Conservation (phyloP, 2,113 vertebrate genomes). For the Chloebia gouldiae region DNA sequence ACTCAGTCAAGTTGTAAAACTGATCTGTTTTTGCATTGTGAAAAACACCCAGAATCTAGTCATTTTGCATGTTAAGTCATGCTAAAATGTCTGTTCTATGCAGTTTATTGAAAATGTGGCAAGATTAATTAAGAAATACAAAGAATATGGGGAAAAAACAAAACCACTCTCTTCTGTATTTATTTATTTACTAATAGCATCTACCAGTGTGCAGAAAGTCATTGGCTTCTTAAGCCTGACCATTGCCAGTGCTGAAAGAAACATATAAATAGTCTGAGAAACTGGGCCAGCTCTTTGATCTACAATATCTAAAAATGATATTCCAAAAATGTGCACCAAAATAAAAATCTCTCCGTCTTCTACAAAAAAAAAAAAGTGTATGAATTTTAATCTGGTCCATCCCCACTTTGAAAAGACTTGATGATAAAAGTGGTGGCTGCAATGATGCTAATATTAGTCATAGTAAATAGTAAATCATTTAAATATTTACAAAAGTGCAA, state of each 20-base stretch:
- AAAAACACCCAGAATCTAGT: background rate
- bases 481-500: background rate
- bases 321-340: background rate
- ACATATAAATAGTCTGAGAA: background rate
- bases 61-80: accelerated
- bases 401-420: background rate
- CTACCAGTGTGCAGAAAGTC: background rate
- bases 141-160: background rate
- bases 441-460: background rate
- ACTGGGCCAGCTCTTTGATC: background rate
- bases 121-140: background rate
- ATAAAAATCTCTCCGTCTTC: background rate
- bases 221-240: background rate
- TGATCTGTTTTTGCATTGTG: background rate
- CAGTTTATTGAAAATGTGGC: background rate
- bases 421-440: background rate
- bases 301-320: background rate
- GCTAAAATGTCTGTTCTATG: background rate
- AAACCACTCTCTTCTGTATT: background rate
- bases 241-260: background rate
- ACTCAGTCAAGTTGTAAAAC: background rate
- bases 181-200: background rate
- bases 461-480: background rate
- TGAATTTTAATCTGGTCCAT: background rate
- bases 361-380: background rate